These are phyloP conservation scores for Ceuthmochares aereus DNA, from an alignment of 2,113 vertebrate species.

Conservation along the genomic window DNA sequence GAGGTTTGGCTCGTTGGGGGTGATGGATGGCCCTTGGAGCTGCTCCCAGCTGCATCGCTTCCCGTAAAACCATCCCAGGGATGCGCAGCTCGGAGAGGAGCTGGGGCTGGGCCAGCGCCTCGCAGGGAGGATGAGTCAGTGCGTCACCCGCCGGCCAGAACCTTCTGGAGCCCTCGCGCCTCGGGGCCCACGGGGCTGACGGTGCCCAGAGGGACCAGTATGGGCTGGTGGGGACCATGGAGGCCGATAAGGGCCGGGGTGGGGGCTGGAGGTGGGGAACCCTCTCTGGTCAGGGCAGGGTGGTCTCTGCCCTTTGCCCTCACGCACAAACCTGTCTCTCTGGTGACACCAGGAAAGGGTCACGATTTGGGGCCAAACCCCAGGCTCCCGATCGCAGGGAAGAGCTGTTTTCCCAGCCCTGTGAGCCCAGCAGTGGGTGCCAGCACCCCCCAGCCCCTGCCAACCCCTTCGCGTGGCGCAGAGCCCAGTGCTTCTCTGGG, in stretches of 20 bases:
- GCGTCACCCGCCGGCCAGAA: background rate
- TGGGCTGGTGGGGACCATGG: no score
- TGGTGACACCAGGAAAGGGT: background rate
- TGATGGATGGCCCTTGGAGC: conserved; percentile 50
- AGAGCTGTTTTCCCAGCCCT: background rate
- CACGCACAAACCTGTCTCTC: rapidly evolving
- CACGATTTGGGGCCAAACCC: background rate
- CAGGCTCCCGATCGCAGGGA: background rate
- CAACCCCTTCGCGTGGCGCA: background rate
- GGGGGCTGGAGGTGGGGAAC: background rate
- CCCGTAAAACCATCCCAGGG: background rate
- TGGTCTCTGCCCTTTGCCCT: no score
- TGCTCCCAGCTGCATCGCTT: background rate
- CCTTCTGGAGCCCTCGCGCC: background rate
- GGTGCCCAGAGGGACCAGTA: background rate
- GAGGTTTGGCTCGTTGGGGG: background rate
- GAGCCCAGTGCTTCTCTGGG: background rate
- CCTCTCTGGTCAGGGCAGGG: background rate
- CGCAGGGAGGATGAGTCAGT: conserved; percentile 6
- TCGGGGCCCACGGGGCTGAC: no score
- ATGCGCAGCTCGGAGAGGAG: background rate
- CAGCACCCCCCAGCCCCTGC: background rate
- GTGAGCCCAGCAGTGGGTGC: background rate
- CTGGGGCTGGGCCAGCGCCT: background rate
- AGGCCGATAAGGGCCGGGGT: background rate